Evolutionary conservation across 2,888 invertebrate genomes (phyloP).

Genomic region (Nephrotoma guestfalica): DNA sequence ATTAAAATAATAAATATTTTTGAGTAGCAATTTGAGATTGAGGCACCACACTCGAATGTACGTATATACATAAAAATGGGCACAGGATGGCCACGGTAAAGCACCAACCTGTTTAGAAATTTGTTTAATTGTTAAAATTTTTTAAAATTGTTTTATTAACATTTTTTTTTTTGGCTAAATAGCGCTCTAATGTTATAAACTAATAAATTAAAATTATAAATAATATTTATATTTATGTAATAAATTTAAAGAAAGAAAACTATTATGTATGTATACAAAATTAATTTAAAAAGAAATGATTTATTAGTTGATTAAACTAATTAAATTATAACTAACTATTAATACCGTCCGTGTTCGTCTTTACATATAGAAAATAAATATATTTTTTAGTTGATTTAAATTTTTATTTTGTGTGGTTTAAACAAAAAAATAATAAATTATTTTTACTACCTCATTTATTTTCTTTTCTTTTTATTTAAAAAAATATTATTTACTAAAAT

Average conservation of each 20-base stretch:
- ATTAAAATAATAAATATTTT: not conserved
- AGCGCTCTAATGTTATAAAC: not conserved
- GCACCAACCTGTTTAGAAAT: not conserved
- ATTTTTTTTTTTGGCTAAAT: not conserved
- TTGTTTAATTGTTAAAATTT: not conserved
- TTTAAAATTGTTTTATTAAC: not conserved
- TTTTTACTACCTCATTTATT: not conserved
- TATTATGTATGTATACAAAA: not conserved
- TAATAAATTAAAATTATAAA: not conserved
- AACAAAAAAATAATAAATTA: not conserved
- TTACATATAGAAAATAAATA: not conserved
- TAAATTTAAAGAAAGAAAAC: not conserved
- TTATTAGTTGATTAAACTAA: not conserved
- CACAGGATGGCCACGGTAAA: not conserved
- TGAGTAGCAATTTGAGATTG: not conserved
- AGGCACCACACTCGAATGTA: not conserved
- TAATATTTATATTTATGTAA: not conserved
- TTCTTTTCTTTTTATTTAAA: not conserved
- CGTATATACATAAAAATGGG: not conserved
- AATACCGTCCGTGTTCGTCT: not conserved
- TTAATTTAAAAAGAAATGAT: not conserved
- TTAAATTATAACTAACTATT: not conserved
- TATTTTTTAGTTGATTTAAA: not conserved
- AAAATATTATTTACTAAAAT: not conserved
- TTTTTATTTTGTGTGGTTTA: not conserved